Conservation (phyloP, 2,888 invertebrate genomes). For the Beris morrisii region DNA sequence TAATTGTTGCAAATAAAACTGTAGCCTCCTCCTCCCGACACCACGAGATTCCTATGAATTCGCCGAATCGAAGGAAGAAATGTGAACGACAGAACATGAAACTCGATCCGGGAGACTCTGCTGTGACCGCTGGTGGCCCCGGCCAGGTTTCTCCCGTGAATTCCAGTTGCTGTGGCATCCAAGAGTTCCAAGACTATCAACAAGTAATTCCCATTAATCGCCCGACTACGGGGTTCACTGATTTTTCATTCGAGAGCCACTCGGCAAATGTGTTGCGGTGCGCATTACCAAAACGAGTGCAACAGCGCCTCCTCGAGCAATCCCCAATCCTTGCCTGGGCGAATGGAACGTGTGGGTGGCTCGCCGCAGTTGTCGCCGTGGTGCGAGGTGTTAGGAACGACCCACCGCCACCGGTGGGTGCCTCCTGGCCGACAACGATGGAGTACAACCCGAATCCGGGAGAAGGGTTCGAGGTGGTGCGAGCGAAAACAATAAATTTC, state of each 20-base stretch:
- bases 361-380: not conserved
- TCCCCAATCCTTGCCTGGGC: slow-evolving; percentile 7
- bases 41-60: too few relatives aligned
- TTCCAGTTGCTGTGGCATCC: not conserved
- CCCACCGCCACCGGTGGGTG: not conserved
- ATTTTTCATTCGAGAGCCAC: slow-evolving; percentile 14
- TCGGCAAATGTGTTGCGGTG: slow-evolving; percentile 29
- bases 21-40: too few relatives aligned
- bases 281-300: slow-evolving; percentile 40
- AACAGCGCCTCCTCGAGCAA: slow-evolving; percentile 33
- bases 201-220: slow-evolving; percentile 28
- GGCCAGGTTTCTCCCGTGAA: too few relatives aligned
- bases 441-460: not conserved
- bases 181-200: slow-evolving; percentile 12
- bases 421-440: slow-evolving; percentile 7
- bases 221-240: not conserved
- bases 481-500: slow-evolving; percentile 23
- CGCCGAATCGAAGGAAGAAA: too few relatives aligned
- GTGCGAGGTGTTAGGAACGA: not conserved
- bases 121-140: too few relatives aligned
- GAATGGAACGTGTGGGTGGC: slow-evolving; percentile 7
- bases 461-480: not conserved
- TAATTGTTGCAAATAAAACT: slow-evolving; percentile 4
- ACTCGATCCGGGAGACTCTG: too few relatives aligned
- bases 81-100: too few relatives aligned